phyloP scores from a whole-genome alignment of 2,797 vertebrate genomes.

The Podarcis siculus region DNA sequence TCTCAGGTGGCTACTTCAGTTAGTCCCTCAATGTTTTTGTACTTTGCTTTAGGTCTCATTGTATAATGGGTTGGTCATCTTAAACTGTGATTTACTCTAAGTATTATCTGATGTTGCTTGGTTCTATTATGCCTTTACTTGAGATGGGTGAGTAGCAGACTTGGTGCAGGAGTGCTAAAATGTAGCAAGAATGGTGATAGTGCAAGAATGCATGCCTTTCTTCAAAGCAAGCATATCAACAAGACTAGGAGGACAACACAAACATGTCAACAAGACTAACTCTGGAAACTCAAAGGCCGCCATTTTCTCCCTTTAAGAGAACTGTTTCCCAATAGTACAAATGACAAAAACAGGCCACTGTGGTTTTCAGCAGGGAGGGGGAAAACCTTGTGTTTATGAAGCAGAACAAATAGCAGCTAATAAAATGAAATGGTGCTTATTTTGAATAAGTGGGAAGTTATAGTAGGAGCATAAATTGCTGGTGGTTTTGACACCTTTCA shows the following conservation, averaged over 20 bases:
- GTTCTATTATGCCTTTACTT: background rate
- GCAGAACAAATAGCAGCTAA: constrained; percentile 42
- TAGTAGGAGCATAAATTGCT: constrained; percentile 24
- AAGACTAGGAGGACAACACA: background rate
- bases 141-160: background rate
- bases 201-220: background rate
- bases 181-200: background rate
- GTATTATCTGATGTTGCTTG: too few relatives aligned
- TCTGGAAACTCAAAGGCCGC: constrained; percentile 11
- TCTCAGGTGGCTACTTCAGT: background rate
- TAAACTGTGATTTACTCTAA: background rate
- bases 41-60: background rate
- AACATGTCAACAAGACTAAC: background rate
- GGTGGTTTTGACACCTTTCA: constrained; percentile 22
- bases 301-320: constrained; percentile 45
- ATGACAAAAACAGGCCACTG: background rate
- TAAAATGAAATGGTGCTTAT: constrained; percentile 26
- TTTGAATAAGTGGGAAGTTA: constrained; percentile 56
- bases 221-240: background rate
- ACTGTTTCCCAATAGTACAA: constrained; percentile 45
- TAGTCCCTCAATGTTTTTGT: background rate
- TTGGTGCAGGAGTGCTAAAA: background rate
- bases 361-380: background rate
- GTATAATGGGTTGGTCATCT: background rate
- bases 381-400: constrained; percentile 38